These are phyloP conservation scores for Blomia tropicalis DNA, from an alignment of 2,888 invertebrate genomes.

Conservation along the genomic window DNA sequence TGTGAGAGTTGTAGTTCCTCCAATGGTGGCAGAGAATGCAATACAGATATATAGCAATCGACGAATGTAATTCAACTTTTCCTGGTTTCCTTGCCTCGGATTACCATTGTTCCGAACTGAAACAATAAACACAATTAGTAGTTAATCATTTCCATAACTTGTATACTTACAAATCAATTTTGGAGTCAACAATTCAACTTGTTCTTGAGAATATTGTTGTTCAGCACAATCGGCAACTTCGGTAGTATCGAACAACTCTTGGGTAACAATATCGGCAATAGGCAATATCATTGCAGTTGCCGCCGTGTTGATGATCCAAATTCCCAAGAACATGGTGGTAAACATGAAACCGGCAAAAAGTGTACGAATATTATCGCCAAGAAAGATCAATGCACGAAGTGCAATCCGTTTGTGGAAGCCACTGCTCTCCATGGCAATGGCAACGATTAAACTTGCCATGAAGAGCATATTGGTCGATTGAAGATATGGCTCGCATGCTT, in stretches of 20 bases:
- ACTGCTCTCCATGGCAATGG: conserved; percentile 24
- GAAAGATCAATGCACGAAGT: conserved; percentile 9
- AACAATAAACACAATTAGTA: background rate
- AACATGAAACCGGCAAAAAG: conserved; percentile 24
- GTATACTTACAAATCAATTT: background rate
- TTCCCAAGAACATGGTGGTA: conserved; percentile 22
- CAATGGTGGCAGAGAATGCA: conserved; percentile 24
- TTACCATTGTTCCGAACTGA: background rate
- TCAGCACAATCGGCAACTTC: background rate
- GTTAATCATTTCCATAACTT: too few species aligned
- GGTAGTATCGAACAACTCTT: conserved; percentile 9
- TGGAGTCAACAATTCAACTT: background rate
- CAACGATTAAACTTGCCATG: conserved; percentile 21
- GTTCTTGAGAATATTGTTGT: background rate
- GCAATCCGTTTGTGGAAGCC: conserved; percentile 23
- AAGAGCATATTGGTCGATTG: conserved; percentile 25
- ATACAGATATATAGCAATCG: conserved; percentile 21
- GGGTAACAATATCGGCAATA: conserved; percentile 25
- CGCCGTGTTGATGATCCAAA: conserved; percentile 25
- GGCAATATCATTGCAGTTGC: conserved; percentile 27
- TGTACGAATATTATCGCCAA: conserved; percentile 16
- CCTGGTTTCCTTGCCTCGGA: background rate
- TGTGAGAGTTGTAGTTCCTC: conserved; percentile 24
- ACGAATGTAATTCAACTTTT: conserved; percentile 1
- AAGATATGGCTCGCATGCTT: conserved; percentile 24